Conservation (phyloP, 2,113 vertebrate species). For the Ia io region DNA sequence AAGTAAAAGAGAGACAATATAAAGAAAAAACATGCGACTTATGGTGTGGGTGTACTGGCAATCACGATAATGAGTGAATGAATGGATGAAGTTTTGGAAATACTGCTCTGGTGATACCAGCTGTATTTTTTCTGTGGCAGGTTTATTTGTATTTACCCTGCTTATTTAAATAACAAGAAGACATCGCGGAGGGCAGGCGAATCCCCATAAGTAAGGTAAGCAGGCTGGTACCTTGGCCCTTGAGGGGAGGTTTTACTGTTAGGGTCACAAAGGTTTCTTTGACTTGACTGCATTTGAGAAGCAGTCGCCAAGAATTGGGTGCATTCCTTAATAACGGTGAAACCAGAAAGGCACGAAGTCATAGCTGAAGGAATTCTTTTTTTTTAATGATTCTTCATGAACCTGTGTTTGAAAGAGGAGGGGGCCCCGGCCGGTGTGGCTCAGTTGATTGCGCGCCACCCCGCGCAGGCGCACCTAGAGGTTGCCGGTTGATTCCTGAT, state of each 20-base stretch:
- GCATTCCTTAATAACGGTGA: background rate
- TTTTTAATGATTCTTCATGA: background rate
- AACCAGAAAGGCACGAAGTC: background rate
- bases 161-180: slow-evolving; percentile 98
- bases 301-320: background rate
- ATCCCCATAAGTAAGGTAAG: slow-evolving; percentile 93
- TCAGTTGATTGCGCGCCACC: no score
- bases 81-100: background rate
- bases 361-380: background rate
- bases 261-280: background rate
- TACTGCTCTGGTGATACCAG: background rate
- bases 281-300: background rate
- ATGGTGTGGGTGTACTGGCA: background rate
- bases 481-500: no score
- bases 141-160: slow-evolving; percentile 94
- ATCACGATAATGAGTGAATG: background rate
- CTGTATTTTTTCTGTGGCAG: slow-evolving; percentile 78
- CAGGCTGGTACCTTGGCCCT: no score
- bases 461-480: no score
- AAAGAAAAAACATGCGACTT: background rate
- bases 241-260: background rate
- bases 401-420: background rate
- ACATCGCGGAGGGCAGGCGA: slow-evolving; percentile 94
- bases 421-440: no score
- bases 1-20: background rate